Evolutionary conservation across 2,797 vertebrate species (phyloP).

Genomic region (Anguilla megastoma): DNA sequence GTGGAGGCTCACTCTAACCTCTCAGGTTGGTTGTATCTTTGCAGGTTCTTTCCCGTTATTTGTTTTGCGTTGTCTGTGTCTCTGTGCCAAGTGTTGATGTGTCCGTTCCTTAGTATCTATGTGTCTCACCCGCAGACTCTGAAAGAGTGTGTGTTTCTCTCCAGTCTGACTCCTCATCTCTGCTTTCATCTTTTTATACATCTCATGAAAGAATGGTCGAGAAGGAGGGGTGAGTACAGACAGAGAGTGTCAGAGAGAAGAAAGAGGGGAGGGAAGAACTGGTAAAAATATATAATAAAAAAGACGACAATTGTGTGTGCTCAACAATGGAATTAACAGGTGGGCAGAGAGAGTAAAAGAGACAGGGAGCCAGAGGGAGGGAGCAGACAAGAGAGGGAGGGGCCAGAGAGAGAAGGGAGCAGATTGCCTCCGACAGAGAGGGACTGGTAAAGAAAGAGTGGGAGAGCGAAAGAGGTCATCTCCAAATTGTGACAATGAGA

Average conservation of each 20-base stretch:
- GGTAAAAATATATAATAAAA: conserved; percentile 58
- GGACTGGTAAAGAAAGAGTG: conserved; percentile 55
- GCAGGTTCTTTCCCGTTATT: not conserved
- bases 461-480: conserved; percentile 67
- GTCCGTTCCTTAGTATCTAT: not conserved
- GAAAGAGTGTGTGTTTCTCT: conserved; percentile 11
- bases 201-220: conserved; percentile 26
- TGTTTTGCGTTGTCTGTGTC: not conserved
- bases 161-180: conserved; percentile 33
- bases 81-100: not conserved
- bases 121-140: not conserved
- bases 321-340: conserved; percentile 76
- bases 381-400: conserved; percentile 70
- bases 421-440: conserved; percentile 74
- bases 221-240: conserved; percentile 42
- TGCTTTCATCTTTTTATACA: conserved; percentile 61
- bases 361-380: conserved; percentile 40
- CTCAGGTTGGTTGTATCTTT: not conserved
- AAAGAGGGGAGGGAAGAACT: conserved; percentile 50
- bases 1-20: not conserved
- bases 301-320: conserved; percentile 58
- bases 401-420: conserved; percentile 66
- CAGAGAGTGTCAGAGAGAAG: conserved; percentile 21
- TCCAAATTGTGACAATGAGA: conserved; percentile 75
- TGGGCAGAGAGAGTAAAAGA: conserved; percentile 63